Percentiles rank a stretch among this genome's conserved stretches.
Evolutionary conservation across 2,888 invertebrate genomes (phyloP).

Genomic region (Oscheius sp.): DNA sequence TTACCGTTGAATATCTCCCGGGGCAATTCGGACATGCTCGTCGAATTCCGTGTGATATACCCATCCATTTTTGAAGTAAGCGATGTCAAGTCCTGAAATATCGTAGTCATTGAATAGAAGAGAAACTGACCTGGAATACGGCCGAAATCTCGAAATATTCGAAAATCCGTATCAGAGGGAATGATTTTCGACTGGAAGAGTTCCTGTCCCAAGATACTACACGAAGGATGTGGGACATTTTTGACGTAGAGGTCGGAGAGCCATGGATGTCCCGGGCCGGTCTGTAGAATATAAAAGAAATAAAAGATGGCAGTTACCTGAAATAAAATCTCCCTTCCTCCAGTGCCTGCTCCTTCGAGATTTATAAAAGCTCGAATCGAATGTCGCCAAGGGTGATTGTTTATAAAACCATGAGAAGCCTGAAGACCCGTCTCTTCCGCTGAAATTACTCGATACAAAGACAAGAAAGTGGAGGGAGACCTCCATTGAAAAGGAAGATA

Average conservation of each 20-base stretch:
- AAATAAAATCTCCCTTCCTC: conserved; percentile 89
- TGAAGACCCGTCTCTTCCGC: conserved; percentile 91
- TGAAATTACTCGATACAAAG: conserved; percentile 38
- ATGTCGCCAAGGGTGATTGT: conserved; percentile 87
- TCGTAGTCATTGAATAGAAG: not conserved
- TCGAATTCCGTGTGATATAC: conserved; percentile 92
- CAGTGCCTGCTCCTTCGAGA: conserved; percentile 90
- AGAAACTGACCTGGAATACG: conserved; percentile 81
- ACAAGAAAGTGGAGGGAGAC: conserved; percentile 33
- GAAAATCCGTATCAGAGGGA: conserved; percentile 91
- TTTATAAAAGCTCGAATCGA: conserved; percentile 85
- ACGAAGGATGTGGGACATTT: conserved; percentile 86
- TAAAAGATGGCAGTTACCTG: conserved; percentile 79
- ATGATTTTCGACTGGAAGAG: conserved; percentile 82
- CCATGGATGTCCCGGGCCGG: conserved; percentile 79
- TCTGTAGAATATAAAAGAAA: conserved; percentile 54
- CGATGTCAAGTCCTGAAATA: conserved; percentile 85
- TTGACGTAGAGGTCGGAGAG: conserved; percentile 78
- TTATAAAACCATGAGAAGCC: conserved; percentile 90
- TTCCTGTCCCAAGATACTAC: conserved; percentile 83
- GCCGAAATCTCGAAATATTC: conserved; percentile 89
- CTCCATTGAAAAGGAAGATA: conserved; percentile 88
- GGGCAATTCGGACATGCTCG: conserved; percentile 79
- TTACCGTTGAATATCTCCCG: conserved; percentile 84
- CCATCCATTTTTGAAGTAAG: conserved; percentile 91